Evolutionary conservation across 2,113 vertebrate genomes (phyloP).

Genomic region (Camelus dromedarius): DNA sequence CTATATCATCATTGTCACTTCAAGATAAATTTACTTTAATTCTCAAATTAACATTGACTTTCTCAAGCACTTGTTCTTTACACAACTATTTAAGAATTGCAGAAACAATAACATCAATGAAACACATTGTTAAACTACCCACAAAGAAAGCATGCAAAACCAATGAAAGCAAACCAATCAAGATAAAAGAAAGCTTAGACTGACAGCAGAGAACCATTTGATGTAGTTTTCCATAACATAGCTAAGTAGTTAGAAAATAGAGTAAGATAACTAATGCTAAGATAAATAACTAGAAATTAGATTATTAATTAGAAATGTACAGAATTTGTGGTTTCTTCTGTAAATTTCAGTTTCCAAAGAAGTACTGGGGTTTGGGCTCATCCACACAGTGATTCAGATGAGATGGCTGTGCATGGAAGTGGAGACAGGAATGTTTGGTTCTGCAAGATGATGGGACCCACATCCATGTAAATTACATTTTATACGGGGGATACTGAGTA

Average conservation of each 20-base stretch:
- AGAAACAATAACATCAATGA: not conserved
- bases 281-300: not conserved
- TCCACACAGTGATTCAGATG: not conserved
- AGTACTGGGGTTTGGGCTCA: not conserved
- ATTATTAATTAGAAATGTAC: not conserved
- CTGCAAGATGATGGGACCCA: not conserved
- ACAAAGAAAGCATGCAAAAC: not conserved
- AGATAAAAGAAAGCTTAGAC: not conserved
- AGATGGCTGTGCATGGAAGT: rapidly evolving
- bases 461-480: not conserved
- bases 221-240: not conserved
- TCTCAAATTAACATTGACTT: not conserved
- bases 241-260: not conserved
- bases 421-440: not conserved
- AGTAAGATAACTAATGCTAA: not conserved
- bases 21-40: not conserved
- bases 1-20: not conserved
- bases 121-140: not conserved
- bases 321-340: not conserved
- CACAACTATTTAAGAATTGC: not conserved
- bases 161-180: not conserved
- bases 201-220: not conserved
- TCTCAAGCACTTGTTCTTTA: not conserved
- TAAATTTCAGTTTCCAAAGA: not conserved
- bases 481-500: not conserved